Conservation (phyloP, 2,113 vertebrate genomes). For the Pterocles orientalis region DNA sequence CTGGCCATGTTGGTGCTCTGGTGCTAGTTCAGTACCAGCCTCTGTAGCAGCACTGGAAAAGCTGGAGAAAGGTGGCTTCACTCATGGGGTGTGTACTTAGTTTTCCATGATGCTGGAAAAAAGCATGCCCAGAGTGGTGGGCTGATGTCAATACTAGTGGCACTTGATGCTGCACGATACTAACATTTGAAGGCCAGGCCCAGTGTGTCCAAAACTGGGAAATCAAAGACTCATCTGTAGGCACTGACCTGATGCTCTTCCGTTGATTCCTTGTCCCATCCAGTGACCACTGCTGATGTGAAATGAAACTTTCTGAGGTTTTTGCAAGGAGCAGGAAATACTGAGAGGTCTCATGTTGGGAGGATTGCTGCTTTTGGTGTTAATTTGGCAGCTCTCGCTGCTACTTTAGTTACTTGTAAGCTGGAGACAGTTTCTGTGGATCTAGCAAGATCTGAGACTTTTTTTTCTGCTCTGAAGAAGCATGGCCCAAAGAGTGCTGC, state of each 20-base stretch:
- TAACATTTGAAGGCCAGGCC: background rate
- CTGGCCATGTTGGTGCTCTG: rapidly evolving
- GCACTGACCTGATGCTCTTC: background rate
- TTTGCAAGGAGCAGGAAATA: background rate
- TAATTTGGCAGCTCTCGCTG: background rate
- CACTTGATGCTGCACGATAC: background rate
- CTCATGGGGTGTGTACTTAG: background rate
- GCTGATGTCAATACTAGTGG: background rate
- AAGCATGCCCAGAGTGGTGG: rapidly evolving
- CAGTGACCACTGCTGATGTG: background rate
- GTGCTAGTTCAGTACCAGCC: background rate
- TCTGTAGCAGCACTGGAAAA: background rate
- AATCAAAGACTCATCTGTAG: background rate
- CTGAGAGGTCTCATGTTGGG: background rate
- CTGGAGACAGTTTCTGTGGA: background rate
- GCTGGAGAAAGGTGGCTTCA: background rate
- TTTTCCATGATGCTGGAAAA: background rate
- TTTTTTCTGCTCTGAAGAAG: background rate
- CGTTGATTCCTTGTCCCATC: rapidly evolving
- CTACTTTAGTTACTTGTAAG: background rate
- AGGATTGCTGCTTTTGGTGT: background rate
- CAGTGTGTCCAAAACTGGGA: background rate
- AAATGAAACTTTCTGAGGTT: background rate
- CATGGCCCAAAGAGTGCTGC: background rate
- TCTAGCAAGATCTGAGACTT: background rate